phyloP scores from a whole-genome alignment of 1,140 invertebrate species.

The Drosophila tropicalis region DNA sequence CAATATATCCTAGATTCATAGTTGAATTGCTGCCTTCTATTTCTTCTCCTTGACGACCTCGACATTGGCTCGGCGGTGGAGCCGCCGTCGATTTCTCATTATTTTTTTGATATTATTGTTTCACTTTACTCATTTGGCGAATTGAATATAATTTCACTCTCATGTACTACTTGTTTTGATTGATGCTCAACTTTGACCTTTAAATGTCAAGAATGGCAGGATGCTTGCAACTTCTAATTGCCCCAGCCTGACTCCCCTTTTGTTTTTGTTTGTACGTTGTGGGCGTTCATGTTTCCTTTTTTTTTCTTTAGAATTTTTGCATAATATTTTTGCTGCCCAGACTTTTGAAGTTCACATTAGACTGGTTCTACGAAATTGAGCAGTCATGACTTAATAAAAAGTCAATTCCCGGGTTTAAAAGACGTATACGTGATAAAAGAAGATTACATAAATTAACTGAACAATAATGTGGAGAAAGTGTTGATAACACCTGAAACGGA shows the following conservation, averaged over 20 bases:
- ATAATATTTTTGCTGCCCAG: not conserved
- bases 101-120: conserved; percentile 18
- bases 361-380: not conserved
- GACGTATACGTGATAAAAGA: not conserved
- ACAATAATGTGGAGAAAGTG: not conserved
- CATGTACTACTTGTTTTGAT: conserved; percentile 37
- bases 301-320: conserved; percentile 6
- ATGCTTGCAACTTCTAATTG: conserved; percentile 20
- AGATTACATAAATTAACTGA: not conserved
- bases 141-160: conserved; percentile 42
- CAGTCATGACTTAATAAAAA: not conserved
- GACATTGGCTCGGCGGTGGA: too few species aligned
- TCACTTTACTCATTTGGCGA: conserved; percentile 27
- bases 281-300: conserved; percentile 1
- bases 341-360: conserved; percentile 8
- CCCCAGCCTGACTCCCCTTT: conserved; percentile 18
- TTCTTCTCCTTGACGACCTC: not conserved
- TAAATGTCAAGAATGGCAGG: conserved; percentile 62
- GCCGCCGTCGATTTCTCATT: not conserved
- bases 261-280: conserved; percentile 1
- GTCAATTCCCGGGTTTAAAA: not conserved
- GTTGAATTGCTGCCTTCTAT: conserved; percentile 15
- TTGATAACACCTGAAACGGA: not conserved
- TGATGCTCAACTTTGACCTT: conserved; percentile 74
- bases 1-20: conserved; percentile 23